Conservation (phyloP, 2,797 vertebrate genomes). For the Molossus molossus region DNA sequence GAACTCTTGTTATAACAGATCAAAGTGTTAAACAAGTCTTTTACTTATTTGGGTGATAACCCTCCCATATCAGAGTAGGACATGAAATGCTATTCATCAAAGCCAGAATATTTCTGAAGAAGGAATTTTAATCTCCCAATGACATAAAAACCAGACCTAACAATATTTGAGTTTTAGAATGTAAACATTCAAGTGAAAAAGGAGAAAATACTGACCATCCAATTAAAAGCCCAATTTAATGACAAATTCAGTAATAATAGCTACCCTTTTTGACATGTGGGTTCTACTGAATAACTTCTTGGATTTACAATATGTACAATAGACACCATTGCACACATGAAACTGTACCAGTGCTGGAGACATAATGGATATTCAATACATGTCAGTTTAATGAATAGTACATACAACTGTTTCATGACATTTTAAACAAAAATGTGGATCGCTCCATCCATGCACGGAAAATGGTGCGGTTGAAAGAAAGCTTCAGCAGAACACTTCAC, state of each 20-base stretch:
- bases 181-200: background rate
- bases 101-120: conserved; percentile 42
- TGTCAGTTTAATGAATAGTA: background rate
- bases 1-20: conserved; percentile 41
- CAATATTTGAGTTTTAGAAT: conserved; percentile 14
- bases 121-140: conserved; percentile 33
- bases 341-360: background rate
- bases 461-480: background rate
- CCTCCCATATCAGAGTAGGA: background rate
- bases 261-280: background rate
- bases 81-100: background rate
- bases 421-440: conserved; percentile 52
- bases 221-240: conserved; percentile 18
- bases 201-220: background rate
- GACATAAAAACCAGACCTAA: conserved; percentile 46
- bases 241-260: background rate
- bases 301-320: background rate
- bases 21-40: conserved; percentile 13
- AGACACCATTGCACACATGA: background rate
- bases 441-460: background rate
- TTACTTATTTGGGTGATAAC: background rate
- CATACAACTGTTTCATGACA: background rate
- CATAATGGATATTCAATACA: background rate
- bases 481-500: background rate
- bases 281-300: conserved; percentile 41